Evolutionary conservation across 2,797 vertebrate genomes (phyloP), one percentile per base, ranked within the genome.

Genomic region (Stomatorhinus walkeri): DNA sequence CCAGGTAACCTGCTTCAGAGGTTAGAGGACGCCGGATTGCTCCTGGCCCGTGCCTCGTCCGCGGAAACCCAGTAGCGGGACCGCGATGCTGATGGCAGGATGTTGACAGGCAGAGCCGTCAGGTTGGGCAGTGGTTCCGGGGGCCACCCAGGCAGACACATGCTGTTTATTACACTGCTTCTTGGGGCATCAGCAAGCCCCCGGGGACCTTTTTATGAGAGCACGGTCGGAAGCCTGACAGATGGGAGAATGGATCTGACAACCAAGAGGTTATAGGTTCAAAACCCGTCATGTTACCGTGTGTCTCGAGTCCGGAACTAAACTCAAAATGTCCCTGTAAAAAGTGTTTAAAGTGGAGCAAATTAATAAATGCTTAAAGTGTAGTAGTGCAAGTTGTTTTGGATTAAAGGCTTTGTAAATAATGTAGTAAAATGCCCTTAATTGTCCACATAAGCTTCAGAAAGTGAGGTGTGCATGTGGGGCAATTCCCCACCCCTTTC

Each of bases 1-100:
- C 97, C 95, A 99, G 97, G 98, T 98, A 97, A 95, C 76, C 90
- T 84, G 28, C 2, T 89, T 28, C 54, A 61, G 56, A 64, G 56
- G 3, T 64, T 14, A 22, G 7, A n/a, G 36, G 36, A 87, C 1
- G 16, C 19, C 8, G 0, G 43, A 36, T 64, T 24, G 32, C 36
- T 48, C 9, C 32, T 5, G 86, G 28, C 32, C 40, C 22, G 0
- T 22, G 22, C 7, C 36, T 24, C 1, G 48, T 12, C 48, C 6
- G 0, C 36, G 72, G 32, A 4, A 56, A 8, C 16, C 32, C 7
- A 8, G 49, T 12, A 8, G 52, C 2, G 7, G 72, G 16, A 7
- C 36, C 7, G 36, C 16, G 16, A 43, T n/a, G 16, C 36, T 19
- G 72, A 8, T 43, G 36, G 14, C 36, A 9, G 32, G 6, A 36